phyloP scores from a whole-genome alignment of 2,888 invertebrate genomes.

The Poecilus cupreus region DNA sequence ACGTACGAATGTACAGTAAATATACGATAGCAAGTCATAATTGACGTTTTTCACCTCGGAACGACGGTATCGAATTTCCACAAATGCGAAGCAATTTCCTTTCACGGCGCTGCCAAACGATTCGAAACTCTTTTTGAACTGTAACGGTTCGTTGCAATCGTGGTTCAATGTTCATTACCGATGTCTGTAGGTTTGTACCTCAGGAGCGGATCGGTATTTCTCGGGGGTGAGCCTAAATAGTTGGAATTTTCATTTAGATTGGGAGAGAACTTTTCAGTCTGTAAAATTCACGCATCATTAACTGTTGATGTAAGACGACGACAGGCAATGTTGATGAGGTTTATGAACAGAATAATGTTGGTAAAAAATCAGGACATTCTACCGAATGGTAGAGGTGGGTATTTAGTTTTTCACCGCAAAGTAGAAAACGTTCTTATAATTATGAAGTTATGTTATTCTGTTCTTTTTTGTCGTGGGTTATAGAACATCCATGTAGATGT shows the following conservation, averaged over 20 bases:
- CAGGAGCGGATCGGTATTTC: no score
- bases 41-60: constrained; percentile 18
- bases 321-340: no score
- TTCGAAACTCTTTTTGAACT: constrained; percentile 28
- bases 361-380: no score
- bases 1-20: not conserved
- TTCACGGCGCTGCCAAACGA: constrained; percentile 19
- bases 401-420: no score
- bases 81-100: constrained; percentile 25
- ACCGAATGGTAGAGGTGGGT: no score
- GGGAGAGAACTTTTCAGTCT: not conserved
- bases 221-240: not conserved
- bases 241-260: not conserved
- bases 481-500: no score
- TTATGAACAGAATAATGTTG: no score
- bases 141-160: constrained; percentile 14
- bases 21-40: not conserved
- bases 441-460: no score
- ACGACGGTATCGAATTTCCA: constrained; percentile 8
- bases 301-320: no score
- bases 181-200: not conserved
- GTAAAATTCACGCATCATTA: no score
- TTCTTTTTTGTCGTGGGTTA: no score
- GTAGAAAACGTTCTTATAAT: no score
- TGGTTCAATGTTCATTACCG: constrained; percentile 12